phyloP scores from a whole-genome alignment of 2,113 vertebrate species.

The Natator depressus region DNA sequence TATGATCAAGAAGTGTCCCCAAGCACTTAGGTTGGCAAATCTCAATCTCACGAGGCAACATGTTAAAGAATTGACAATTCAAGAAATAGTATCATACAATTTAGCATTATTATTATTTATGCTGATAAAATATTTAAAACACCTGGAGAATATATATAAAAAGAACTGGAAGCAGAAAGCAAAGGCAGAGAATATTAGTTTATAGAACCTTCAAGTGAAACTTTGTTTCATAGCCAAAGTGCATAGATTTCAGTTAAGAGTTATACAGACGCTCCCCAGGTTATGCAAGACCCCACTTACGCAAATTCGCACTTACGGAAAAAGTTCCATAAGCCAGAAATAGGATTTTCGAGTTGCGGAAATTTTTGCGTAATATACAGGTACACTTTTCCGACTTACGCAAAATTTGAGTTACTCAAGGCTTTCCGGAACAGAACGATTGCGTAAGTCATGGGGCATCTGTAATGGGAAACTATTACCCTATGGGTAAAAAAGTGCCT shows the following conservation, averaged over 20 bases:
- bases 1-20: not conserved
- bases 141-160: not conserved
- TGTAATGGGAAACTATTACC: not conserved
- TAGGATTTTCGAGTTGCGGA: too few relatives aligned
- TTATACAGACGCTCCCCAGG: too few relatives aligned
- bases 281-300: too few relatives aligned
- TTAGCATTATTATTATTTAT: conserved; percentile 3
- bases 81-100: not conserved
- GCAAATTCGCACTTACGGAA: too few relatives aligned
- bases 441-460: too few relatives aligned
- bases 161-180: not conserved
- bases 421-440: too few relatives aligned
- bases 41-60: not conserved
- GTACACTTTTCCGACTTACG: too few relatives aligned
- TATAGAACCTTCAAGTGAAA: fast-evolving
- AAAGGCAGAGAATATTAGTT: not conserved
- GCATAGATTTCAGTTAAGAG: not conserved
- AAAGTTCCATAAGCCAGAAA: too few relatives aligned
- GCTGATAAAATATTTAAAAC: conserved; percentile 46
- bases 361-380: too few relatives aligned
- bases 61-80: not conserved
- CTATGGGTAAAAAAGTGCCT: fast-evolving
- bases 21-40: fast-evolving
- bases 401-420: too few relatives aligned
- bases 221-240: fast-evolving